Evolutionary conservation across 1,140 invertebrate genomes (phyloP).

Genomic region (Pseudomyrmex dendroicus): DNA sequence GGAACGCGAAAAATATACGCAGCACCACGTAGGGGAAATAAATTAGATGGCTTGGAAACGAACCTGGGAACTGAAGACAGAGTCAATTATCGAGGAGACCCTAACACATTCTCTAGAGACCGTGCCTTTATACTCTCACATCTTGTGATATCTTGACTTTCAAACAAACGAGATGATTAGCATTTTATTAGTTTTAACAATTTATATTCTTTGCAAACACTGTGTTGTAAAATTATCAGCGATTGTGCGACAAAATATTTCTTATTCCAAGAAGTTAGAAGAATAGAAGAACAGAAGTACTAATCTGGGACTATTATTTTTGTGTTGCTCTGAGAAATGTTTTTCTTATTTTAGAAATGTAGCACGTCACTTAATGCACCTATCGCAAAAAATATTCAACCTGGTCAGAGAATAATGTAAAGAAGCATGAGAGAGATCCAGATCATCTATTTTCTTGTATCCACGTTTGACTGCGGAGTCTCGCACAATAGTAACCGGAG

Average conservation of each 20-base stretch:
- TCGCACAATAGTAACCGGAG: constrained; percentile 58
- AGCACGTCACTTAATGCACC: neutral
- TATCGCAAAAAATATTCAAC: neutral
- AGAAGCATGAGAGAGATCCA: constrained; percentile 38
- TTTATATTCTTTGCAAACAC: neutral
- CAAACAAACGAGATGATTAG: neutral
- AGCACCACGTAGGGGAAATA: constrained; percentile 69
- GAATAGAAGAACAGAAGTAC: neutral
- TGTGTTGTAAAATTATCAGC: no score
- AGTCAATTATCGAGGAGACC: constrained; percentile 71
- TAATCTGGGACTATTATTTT: neutral
- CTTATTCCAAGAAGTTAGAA: neutral
- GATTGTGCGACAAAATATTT: neutral
- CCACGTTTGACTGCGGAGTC: constrained; percentile 43
- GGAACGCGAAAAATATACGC: constrained; percentile 68
- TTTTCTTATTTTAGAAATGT: neutral
- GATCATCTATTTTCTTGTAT: constrained; percentile 64
- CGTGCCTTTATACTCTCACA: constrained; percentile 29
- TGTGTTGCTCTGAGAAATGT: neutral
- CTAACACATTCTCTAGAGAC: constrained; percentile 58
- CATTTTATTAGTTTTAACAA: constrained; percentile 1
- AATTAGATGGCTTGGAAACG: constrained; percentile 70
- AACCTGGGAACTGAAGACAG: constrained; percentile 67
- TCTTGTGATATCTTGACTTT: constrained; percentile 26
- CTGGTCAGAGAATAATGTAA: constrained; percentile 30